These are phyloP conservation scores for Actinemys pallida DNA, from an alignment of 2,113 vertebrate species.

Conservation along the genomic window DNA sequence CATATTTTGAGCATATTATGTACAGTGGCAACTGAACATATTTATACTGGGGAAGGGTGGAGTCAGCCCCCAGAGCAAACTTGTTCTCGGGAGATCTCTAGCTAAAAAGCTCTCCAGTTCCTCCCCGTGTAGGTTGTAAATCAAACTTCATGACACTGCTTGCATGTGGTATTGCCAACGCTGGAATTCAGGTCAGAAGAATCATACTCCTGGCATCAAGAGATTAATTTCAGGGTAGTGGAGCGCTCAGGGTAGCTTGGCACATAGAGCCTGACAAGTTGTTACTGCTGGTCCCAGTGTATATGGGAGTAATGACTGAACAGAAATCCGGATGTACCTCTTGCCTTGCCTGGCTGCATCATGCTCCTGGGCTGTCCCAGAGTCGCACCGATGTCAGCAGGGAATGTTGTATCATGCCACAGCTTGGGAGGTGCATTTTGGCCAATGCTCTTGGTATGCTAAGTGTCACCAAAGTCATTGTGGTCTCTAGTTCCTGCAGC, in stretches of 20 bases:
- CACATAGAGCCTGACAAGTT: background rate
- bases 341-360: background rate
- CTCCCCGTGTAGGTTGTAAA: background rate
- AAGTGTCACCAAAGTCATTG: background rate
- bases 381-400: background rate
- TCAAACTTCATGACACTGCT: background rate
- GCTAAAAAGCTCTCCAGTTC: background rate
- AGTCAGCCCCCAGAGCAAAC: background rate
- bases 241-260: background rate
- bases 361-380: background rate
- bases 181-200: background rate
- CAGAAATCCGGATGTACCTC: background rate
- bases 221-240: background rate
- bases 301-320: rapidly evolving
- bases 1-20: background rate
- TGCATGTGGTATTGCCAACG: background rate
- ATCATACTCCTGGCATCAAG: background rate
- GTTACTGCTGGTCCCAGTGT: background rate
- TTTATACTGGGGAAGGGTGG: background rate
- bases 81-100: background rate
- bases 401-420: too few species aligned
- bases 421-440: too few species aligned
- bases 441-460: background rate
- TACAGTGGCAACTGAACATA: background rate
- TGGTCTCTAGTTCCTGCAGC: background rate